Evolutionary conservation across 2,888 invertebrate species (phyloP).

Genomic region (Dynastes hyllus): DNA sequence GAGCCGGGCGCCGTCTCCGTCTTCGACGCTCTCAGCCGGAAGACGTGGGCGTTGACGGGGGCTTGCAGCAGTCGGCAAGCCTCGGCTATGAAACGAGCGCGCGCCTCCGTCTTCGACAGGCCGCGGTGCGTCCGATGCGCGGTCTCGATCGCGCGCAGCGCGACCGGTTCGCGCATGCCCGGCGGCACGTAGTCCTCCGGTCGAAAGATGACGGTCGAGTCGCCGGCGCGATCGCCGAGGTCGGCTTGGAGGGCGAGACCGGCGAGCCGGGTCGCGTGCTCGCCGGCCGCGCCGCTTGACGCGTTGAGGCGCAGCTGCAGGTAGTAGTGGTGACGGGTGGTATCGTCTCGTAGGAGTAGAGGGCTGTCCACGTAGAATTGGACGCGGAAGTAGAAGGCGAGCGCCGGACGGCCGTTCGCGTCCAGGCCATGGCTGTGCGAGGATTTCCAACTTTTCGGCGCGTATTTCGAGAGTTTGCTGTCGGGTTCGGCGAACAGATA

Average conservation of each 20-base stretch:
- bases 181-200: constrained; percentile 90
- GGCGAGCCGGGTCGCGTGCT: constrained; percentile 84
- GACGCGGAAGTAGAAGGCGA: constrained; percentile 92
- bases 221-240: constrained; percentile 82
- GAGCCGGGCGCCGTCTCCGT: constrained; percentile 84
- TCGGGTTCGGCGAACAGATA: constrained; percentile 96
- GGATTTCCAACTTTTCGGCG: constrained; percentile 96
- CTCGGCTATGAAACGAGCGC: constrained; percentile 91
- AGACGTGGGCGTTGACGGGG: constrained; percentile 91
- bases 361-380: constrained; percentile 96
- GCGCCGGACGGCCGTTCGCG: constrained; percentile 90
- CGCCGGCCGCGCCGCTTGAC: constrained; percentile 78
- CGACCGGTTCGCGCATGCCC: constrained; percentile 75
- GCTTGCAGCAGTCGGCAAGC: constrained; percentile 87
- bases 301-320: constrained; percentile 94
- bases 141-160: constrained; percentile 77
- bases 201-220: constrained; percentile 74
- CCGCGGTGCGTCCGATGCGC: constrained; percentile 88
- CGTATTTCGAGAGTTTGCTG: constrained; percentile 96
- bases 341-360: constrained; percentile 90
- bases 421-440: constrained; percentile 94
- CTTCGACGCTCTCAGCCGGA: constrained; percentile 84
- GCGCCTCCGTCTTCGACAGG: constrained; percentile 86
- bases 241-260: constrained; percentile 95
- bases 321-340: constrained; percentile 95